Evolutionary conservation across 2,797 vertebrate species (phyloP), one percentile per base, ranked within the genome.

Genomic region (Salarias fasciatus): DNA sequence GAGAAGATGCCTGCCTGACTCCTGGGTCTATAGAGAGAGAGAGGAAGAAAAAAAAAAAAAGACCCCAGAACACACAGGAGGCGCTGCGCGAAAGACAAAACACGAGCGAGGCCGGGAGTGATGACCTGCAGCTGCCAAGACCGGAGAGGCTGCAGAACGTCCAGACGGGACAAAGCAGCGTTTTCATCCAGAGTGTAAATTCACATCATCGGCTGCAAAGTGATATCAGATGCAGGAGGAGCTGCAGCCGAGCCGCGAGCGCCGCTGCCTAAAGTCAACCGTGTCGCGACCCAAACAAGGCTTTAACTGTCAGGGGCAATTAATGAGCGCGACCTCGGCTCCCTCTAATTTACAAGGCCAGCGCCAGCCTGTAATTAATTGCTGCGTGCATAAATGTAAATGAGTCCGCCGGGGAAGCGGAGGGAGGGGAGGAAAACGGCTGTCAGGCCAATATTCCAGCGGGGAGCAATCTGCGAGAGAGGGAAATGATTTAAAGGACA

Each of bases 381-480:
- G 89, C 84, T 72, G 78, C 70, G 77, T 87, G 88, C 87, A 87
- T 90, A 86, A 90, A 90, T 88, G 87, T 86, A 90, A 89, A 92
- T 88, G 84, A 86, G 79, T 86, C 88, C 74, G 28, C 54, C 57
- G 79, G 83, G 86, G 77, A 55, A 62, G 54, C 6, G 30, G 70
- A 64, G 57, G 8, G 4, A 18, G 13, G 12, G 11, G n/a, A 40
- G 3, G 0, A 18, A 69, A 77, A 68, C 44, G 77, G 42, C 84
- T 76, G 80, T 84, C 85, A 69, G 69, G 79, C 86, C 85, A 83
- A 86, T 87, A 84, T 79, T 88, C 87, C 82, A 77, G 79, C 76
- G 44, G 82, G 85, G 83, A 85, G 85, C 84, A 89, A 91, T 91
- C 86, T 86, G 72, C 56, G 67, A 89, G 83, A 92, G 82, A 90